These are phyloP conservation scores for Daboia siamensis DNA, from an alignment of 2,113 vertebrate genomes.

Conservation along the genomic window DNA sequence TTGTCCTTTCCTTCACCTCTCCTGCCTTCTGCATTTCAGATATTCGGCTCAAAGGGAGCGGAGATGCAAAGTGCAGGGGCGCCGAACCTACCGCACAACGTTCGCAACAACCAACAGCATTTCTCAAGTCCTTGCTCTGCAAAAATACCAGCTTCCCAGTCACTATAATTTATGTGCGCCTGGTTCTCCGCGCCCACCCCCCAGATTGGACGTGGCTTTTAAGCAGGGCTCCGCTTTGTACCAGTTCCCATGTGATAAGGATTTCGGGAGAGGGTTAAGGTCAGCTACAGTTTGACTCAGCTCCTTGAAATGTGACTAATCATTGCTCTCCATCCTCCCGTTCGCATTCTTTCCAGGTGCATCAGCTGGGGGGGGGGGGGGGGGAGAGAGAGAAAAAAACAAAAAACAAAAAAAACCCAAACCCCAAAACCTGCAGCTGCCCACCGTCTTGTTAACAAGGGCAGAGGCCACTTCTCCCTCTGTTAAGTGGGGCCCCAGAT, in stretches of 20 bases:
- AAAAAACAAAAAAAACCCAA: no score
- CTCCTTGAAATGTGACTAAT: conserved; percentile 42
- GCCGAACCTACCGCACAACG: background rate
- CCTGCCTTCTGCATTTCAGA: background rate
- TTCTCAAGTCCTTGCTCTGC: conserved; percentile 3
- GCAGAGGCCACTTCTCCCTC: background rate
- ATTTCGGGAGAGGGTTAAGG: background rate
- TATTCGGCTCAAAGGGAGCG: background rate
- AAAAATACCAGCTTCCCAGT: background rate
- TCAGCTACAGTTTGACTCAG: conserved; percentile 46
- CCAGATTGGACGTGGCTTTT: conserved; percentile 17
- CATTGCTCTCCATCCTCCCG: conserved; percentile 39
- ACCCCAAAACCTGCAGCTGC: background rate
- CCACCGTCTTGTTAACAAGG: background rate
- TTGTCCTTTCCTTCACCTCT: background rate
- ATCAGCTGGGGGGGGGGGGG: background rate
- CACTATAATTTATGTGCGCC: background rate
- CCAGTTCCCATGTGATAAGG: conserved; percentile 53
- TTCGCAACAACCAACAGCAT: no score
- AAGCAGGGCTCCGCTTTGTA: conserved; percentile 58
- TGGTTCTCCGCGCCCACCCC: background rate
- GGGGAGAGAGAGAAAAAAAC: no score
- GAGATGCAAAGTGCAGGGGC: background rate
- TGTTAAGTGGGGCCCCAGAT: background rate
- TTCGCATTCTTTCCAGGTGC: conserved; percentile 30